Evolutionary conservation across 53 echinoderm and acorn worm genomes (phyloP), one percentile per base, ranked within the genome.

Genomic region (Stichopus horrens): DNA sequence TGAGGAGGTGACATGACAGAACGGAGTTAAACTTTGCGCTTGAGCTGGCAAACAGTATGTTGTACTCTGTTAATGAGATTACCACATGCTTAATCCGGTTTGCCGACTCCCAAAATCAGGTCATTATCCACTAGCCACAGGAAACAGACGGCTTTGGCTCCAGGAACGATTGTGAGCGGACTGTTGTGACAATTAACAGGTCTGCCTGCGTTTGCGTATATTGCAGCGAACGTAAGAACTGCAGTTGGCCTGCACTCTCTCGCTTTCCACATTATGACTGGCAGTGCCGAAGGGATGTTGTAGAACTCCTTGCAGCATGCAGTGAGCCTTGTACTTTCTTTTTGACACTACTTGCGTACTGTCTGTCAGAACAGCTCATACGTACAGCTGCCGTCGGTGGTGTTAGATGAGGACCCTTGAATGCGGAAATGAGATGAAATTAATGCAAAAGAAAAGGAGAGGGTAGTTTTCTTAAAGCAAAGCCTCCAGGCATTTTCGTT

Each of bases 51-150:
- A 81, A 81, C 81, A 81, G 81, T 56, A 71, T n/a, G 58, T 20
- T 8, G 22, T 21, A 14, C 19, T 57, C 56, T 19, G 21, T 21
- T 81, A 81, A 81, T 81, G 81, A 81, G 58, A 81, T 81, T 81
- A 81, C 56, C 81, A 81, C 57, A 81, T 57, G 23, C 20, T 9
- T 81, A 81, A 81, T 81, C 81, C 81, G 56, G 58, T 81, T 81
- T 81, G 56, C 9, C 57, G 19, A 71, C 71, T 58, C 21, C 57
- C 19, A 56, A 81, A 79, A 81, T 53, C n/a, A 23, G 81, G 81
- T 81, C 81, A 81, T 81, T 81, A 81, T 81, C 55, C 57, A 19
- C 58, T 58, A 71, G 81, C 81, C 81, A 81, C 14, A 56, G 81
- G 56, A 58, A 56, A 81, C 71, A 71, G 71, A 71, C 71, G 71